Percentiles rank a stretch among this genome's conserved stretches.
These are phyloP conservation scores for Dipus sagitta DNA, from an alignment of 2,797 vertebrate species.

Conservation along the genomic window DNA sequence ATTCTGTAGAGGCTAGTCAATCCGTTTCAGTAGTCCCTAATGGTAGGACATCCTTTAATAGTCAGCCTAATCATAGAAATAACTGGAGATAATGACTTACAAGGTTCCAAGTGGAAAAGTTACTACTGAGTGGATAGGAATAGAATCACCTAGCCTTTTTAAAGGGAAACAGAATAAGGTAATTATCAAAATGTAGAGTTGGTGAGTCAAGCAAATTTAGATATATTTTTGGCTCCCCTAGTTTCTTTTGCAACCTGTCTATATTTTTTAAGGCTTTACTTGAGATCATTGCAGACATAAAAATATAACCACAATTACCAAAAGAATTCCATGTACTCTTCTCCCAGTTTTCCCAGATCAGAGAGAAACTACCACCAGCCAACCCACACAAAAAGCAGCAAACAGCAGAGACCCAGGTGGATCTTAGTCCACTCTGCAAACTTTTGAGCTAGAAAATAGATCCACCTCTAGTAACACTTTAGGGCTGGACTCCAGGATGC, in stretches of 20 bases:
- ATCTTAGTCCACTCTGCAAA: too few relatives aligned
- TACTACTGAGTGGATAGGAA: neutral
- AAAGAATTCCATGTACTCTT: neutral
- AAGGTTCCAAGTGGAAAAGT: neutral
- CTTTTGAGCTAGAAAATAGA: too few relatives aligned
- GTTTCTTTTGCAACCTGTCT: constrained; percentile 27
- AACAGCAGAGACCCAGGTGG: too few relatives aligned
- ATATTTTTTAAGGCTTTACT: neutral
- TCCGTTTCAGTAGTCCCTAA: neutral
- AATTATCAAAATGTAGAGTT: neutral
- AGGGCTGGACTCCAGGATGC: too few relatives aligned
- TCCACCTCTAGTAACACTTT: too few relatives aligned
- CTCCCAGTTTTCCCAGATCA: neutral
- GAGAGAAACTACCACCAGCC: too few relatives aligned
- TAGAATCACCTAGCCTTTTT: neutral
- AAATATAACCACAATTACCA: constrained; percentile 39
- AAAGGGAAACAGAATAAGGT: neutral
- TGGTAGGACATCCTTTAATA: neutral
- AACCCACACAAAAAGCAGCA: too few relatives aligned
- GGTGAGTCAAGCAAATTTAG: constrained; percentile 23
- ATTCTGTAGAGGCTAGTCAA: neutral
- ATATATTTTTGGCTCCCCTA: neutral
- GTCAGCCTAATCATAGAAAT: neutral
- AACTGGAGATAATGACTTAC: neutral
- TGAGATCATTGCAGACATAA: neutral